phyloP scores from a whole-genome alignment of 2,888 invertebrate species.

The Argyra leucocephala region DNA sequence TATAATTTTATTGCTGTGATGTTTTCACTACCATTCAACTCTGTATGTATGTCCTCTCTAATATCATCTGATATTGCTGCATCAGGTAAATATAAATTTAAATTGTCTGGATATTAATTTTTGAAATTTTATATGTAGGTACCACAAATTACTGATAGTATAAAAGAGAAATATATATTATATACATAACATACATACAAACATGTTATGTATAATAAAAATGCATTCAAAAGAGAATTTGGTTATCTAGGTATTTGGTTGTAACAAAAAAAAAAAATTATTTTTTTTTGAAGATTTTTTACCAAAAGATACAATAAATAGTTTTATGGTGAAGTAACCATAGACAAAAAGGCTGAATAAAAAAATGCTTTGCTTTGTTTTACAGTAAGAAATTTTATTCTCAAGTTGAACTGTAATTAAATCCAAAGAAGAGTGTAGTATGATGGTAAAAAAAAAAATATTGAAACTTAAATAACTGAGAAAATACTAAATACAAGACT shows the following conservation, averaged over 20 bases:
- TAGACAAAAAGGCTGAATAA: background rate
- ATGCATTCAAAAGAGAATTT: too few species aligned
- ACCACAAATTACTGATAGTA: too few species aligned
- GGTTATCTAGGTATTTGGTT: too few species aligned
- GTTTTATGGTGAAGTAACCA: background rate
- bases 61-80: background rate
- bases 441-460: too few species aligned
- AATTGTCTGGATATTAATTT: background rate
- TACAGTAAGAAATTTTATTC: background rate
- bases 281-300: too few species aligned
- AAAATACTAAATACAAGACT: background rate
- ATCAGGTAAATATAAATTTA: slow-evolving; percentile 6
- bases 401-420: background rate
- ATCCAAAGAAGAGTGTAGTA: too few species aligned
- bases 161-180: too few species aligned
- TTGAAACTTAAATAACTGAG: background rate
- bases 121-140: too few species aligned
- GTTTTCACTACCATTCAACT: background rate
- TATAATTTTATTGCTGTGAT: background rate
- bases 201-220: too few species aligned
- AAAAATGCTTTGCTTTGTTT: too few species aligned
- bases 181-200: too few species aligned
- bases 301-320: background rate
- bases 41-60: background rate
- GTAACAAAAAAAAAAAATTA: too few species aligned